Base-by-base conservation (phyloP, 2,888 invertebrate species). In the Papilio elwesi region DNA sequence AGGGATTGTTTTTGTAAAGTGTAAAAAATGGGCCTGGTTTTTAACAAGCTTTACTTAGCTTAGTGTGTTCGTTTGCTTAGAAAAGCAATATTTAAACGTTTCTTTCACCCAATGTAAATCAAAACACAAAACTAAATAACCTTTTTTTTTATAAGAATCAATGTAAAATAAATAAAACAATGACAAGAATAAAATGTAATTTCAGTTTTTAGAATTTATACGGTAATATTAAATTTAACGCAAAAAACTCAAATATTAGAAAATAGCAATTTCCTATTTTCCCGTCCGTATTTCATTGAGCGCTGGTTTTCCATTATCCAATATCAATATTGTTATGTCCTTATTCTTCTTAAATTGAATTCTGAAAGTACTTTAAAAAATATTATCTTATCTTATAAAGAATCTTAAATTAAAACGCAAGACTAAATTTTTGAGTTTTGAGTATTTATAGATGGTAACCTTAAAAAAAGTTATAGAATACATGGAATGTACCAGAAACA, bases 251-350 rank as follows among this genome's bases (percentile, higher is more conserved):
- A 63, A 63, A 63, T 63, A 63, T 63, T 63, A 63, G 47, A 48
- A 48, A 47, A 63, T 63, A 16, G 63, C 63, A 47, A 63, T 63
- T 63, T 63, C 48, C 63, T 63, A 63, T 63, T 63, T 63, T 48
- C 16, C 63, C 63, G 47, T 59, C 63, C 63, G 63, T 63, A 63
- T 63, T 63, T 63, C 63, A 63, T 63, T 63, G 63, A 51, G 38
- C 43, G 70, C 16, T 51, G 64, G 55, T 66, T 66, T 66, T 63
- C 48, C 63, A 63, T 48, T 63, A 63, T 63, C 63, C 63, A 63
- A 63, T 63, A 68, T 68, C 53, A 68, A 68, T 63, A 63, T 63
- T 63, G 47, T 63, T 43, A 63, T 63, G 63, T 63, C 48, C 63
- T 63, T 63, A 47, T 63, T 63, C 47, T 63, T 63, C 15, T 63